Percentiles rank a stretch among this genome's conserved stretches.
Conservation (phyloP, 2,888 invertebrate genomes). For the Entomobrya multifasciata region DNA sequence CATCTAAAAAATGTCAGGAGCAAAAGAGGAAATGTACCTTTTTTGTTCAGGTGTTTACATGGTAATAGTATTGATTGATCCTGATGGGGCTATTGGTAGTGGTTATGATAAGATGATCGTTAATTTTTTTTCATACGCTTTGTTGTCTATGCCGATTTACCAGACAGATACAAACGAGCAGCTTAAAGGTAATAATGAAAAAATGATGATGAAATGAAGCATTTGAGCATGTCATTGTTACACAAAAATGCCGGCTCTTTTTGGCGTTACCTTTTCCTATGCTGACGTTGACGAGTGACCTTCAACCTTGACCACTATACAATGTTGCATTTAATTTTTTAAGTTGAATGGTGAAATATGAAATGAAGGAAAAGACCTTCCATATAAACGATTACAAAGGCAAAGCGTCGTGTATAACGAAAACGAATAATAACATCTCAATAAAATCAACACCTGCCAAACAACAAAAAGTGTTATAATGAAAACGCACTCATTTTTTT, state of each 20-base stretch:
- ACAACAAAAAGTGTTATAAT: background rate
- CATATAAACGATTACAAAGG: no score
- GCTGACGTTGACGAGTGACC: background rate
- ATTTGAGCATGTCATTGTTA: background rate
- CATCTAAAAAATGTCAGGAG: background rate
- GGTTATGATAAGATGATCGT: background rate
- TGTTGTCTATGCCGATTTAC: background rate
- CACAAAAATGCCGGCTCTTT: background rate
- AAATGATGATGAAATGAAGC: background rate
- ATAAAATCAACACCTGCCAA: no score
- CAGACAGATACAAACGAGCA: background rate
- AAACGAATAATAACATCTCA: no score
- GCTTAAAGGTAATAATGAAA: background rate
- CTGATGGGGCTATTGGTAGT: background rate
- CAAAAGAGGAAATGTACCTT: slow-evolving; percentile 22
- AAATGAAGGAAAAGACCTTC: no score
- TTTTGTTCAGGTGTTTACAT: background rate
- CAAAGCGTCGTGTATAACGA: no score
- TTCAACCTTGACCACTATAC: slow-evolving; percentile 13
- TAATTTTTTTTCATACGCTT: slow-evolving; percentile 24
- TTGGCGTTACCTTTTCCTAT: background rate
- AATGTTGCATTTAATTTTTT: no score
- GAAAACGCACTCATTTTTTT: background rate
- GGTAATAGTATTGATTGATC: no score
- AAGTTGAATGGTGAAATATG: no score